Percentiles rank a stretch among this genome's conserved stretches.
Evolutionary conservation across 2,113 vertebrate species (phyloP).

Genomic region (Gracilinanus agilis): DNA sequence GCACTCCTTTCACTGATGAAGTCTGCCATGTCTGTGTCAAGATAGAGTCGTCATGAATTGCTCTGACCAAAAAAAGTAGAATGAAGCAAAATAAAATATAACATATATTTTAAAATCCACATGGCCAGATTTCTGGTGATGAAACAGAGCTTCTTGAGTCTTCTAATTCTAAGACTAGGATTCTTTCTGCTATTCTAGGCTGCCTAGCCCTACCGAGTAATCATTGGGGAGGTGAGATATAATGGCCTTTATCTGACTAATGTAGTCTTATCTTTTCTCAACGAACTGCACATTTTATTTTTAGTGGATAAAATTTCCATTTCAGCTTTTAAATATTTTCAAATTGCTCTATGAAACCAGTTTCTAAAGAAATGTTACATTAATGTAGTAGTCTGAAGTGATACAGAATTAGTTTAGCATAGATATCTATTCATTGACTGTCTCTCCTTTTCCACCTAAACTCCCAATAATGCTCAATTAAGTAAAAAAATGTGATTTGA

Average conservation of each 20-base stretch:
- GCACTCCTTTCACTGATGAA: not conserved
- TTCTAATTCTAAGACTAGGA: not conserved
- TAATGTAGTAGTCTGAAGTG: not conserved
- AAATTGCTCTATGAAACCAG: not conserved
- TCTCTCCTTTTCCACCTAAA: not conserved
- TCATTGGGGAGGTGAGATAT: not conserved
- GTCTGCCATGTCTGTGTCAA: not conserved
- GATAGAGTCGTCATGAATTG: not conserved
- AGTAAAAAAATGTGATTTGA: not conserved
- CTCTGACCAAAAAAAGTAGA: not conserved
- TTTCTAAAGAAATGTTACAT: not conserved
- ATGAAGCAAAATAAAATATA: not conserved
- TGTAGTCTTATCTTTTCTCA: not conserved
- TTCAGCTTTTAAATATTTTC: not conserved
- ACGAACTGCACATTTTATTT: not conserved
- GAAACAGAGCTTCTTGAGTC: not conserved
- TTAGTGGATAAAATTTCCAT: not conserved
- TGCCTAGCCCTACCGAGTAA: not conserved
- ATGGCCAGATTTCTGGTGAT: not conserved
- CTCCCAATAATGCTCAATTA: constrained; percentile 14
- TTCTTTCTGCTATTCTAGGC: not conserved
- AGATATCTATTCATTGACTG: not conserved
- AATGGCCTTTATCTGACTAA: not conserved
- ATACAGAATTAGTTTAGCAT: not conserved
- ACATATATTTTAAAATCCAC: no score